Percentiles rank a stretch among this genome's conserved stretches.
phyloP scores from a whole-genome alignment of 2,888 invertebrate species.

The Heteromurus nitidus region DNA sequence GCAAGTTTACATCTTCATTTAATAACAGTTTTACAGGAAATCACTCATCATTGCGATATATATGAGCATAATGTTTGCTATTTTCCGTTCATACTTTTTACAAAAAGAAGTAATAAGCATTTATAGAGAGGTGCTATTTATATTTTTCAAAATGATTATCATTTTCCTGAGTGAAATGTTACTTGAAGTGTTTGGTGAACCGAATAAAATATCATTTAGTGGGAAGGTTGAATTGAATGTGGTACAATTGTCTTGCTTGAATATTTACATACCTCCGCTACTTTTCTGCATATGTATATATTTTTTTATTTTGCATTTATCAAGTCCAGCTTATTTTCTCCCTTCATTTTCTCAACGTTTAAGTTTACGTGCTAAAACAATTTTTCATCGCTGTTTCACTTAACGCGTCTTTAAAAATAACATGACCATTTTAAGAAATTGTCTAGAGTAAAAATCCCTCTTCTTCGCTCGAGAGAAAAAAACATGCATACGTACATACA shows the following conservation, averaged over 20 bases:
- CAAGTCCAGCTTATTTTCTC: background rate
- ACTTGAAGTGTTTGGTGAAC: conserved; percentile 23
- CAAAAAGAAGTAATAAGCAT: too few relatives aligned
- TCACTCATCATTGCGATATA: background rate
- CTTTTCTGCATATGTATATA: background rate
- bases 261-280: background rate
- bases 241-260: too few relatives aligned
- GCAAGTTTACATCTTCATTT: conserved; percentile 18
- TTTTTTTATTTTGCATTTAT: background rate
- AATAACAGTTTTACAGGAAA: conserved; percentile 20
- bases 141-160: background rate
- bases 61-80: too few relatives aligned
- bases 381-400: conserved; percentile 58
- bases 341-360: background rate
- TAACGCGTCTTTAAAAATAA: conserved; percentile 6
- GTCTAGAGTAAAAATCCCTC: too few relatives aligned
- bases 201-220: conserved; percentile 2
- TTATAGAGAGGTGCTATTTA: too few relatives aligned
- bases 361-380: conserved; percentile 49
- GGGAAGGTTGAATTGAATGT: too few relatives aligned
- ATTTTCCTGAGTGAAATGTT: background rate
- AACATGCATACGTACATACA: background rate
- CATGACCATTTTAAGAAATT: conserved; percentile 45
- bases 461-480: background rate
- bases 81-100: too few relatives aligned